Conservation (phyloP, 2,888 invertebrate species). For the Tyria jacobaeae region DNA sequence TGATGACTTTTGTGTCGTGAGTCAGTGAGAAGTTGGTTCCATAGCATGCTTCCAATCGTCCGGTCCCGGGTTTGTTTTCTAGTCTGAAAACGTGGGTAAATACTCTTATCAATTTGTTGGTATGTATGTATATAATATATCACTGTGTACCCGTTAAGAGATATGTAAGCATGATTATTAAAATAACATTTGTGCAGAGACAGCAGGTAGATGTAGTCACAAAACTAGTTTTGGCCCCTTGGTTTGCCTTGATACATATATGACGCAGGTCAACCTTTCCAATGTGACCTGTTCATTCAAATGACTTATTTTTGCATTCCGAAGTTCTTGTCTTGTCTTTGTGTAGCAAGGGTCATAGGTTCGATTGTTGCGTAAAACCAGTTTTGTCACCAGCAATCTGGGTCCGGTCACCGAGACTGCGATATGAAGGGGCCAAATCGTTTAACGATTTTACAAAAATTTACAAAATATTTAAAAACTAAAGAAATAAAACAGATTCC, state of each 20-base stretch:
- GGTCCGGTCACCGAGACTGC: not conserved
- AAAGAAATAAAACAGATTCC: too few relatives aligned
- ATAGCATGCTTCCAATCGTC: too few relatives aligned
- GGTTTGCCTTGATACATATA: constrained; percentile 35
- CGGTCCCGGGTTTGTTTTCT: too few relatives aligned
- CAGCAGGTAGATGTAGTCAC: not conserved
- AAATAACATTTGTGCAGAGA: not conserved
- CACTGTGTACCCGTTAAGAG: not conserved
- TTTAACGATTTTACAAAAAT: not conserved
- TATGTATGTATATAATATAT: not conserved
- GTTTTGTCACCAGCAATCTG: constrained; percentile 7
- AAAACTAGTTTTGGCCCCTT: constrained; percentile 39
- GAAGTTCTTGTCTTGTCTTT: constrained; percentile 10
- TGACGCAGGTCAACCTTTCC: constrained; percentile 24
- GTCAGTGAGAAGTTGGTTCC: too few relatives aligned
- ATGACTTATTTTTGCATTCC: constrained; percentile 14
- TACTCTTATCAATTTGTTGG: too few relatives aligned
- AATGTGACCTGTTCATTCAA: constrained; percentile 8
- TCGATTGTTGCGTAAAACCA: constrained; percentile 1
- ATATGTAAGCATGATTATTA: not conserved
- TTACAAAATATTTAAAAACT: not conserved
- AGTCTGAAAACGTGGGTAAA: too few relatives aligned
- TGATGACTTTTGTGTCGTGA: too few relatives aligned
- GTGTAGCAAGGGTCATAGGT: constrained; percentile 11
- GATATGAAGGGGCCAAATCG: not conserved